Evolutionary conservation across 2,113 vertebrate species (phyloP).

Genomic region (Danionella cerebrum): DNA sequence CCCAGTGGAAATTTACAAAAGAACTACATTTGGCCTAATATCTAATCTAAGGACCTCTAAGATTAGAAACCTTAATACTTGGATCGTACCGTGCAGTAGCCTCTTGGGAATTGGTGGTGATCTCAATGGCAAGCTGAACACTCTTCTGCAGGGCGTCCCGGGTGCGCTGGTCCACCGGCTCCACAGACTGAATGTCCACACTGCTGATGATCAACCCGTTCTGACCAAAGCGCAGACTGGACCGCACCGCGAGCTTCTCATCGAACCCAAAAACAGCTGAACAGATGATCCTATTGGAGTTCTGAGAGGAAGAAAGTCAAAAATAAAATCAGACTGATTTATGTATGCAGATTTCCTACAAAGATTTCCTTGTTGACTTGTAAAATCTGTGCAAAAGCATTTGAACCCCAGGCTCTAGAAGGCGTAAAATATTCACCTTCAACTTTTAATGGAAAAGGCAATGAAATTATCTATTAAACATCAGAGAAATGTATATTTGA

Average conservation of each 20-base stretch:
- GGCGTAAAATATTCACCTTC: too few relatives aligned
- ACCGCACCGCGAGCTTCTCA: slow-evolving; percentile 58
- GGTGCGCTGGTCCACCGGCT: slow-evolving; percentile 85
- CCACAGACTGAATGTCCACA: slow-evolving; percentile 84
- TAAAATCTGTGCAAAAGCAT: too few relatives aligned
- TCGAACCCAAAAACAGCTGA: slow-evolving; percentile 81
- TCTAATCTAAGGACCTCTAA: background rate
- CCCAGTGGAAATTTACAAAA: too few relatives aligned
- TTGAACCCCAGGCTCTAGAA: too few relatives aligned
- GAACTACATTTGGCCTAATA: background rate
- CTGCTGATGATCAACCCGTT: slow-evolving; percentile 82
- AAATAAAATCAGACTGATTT: accelerated
- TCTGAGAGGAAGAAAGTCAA: slow-evolving; percentile 43
- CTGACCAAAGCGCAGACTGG: slow-evolving; percentile 66
- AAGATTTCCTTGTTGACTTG: too few relatives aligned
- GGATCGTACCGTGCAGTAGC: slow-evolving; percentile 68
- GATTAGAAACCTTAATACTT: background rate
- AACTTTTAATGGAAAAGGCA: too few relatives aligned
- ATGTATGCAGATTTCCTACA: too few relatives aligned
- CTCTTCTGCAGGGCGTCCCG: slow-evolving; percentile 81
- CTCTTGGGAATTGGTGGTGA: slow-evolving; percentile 93
- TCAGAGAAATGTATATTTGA: too few relatives aligned
- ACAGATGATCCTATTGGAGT: slow-evolving; percentile 84
- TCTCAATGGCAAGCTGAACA: slow-evolving; percentile 87
- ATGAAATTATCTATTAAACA: too few relatives aligned